Evolutionary conservation across 2,797 vertebrate species (phyloP).

Genomic region (Furcifer pardalis): DNA sequence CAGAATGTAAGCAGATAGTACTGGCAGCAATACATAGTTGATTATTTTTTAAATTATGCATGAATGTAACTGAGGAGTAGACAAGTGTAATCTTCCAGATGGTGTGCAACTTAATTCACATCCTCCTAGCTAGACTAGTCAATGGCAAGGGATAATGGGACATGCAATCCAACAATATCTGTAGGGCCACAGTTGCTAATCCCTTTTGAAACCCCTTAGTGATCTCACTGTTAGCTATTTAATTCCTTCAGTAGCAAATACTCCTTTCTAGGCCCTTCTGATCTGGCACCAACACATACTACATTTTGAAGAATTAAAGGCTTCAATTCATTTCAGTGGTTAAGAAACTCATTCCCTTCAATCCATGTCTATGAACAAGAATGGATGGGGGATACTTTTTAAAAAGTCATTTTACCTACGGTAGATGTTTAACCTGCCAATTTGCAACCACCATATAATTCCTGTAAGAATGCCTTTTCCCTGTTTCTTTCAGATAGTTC

Average conservation of each 20-base stretch:
- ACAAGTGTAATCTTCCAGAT: background rate
- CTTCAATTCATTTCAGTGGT: background rate
- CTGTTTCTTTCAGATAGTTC: background rate
- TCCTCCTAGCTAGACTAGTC: background rate
- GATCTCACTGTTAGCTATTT: background rate
- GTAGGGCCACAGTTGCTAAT: background rate
- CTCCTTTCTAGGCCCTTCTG: background rate
- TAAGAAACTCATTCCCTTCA: background rate
- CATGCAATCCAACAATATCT: background rate
- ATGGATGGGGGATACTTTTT: background rate
- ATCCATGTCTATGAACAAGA: background rate
- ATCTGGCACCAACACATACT: background rate
- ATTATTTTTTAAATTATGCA: background rate
- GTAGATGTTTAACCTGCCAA: background rate
- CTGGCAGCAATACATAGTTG: background rate
- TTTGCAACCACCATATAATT: background rate
- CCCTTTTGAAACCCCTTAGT: background rate
- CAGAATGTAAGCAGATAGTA: background rate
- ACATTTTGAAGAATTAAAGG: background rate
- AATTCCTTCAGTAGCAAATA: background rate
- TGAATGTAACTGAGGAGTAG: background rate
- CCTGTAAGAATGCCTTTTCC: background rate
- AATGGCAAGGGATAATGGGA: background rate
- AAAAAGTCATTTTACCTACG: background rate
- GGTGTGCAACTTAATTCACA: background rate